Percentiles rank a stretch among this genome's conserved stretches.
Conservation (phyloP, 2,888 invertebrate species). For the Tipula lateralis region DNA sequence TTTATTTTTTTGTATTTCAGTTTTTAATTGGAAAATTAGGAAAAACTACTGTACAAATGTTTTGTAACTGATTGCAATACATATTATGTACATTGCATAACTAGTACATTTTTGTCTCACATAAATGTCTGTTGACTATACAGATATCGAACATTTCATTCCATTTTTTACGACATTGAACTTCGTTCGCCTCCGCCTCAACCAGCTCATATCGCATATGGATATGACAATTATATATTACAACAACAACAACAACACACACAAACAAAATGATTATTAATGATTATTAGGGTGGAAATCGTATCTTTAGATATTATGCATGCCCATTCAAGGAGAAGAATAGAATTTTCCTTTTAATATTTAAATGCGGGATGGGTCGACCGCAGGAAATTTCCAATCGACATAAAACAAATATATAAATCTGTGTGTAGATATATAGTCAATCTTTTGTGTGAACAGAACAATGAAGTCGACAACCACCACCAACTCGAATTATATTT, state of each 20-base stretch:
- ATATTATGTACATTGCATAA: neutral
- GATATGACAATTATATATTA: neutral
- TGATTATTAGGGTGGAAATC: neutral
- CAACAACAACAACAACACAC: neutral
- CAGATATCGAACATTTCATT: neutral
- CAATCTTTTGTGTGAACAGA: neutral
- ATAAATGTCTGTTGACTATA: neutral
- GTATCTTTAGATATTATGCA: neutral
- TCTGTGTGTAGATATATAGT: neutral
- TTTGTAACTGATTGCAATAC: neutral
- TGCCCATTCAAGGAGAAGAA: neutral
- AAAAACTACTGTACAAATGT: neutral
- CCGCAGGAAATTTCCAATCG: neutral
- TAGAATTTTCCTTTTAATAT: neutral
- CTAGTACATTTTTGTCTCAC: neutral
- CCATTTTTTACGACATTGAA: neutral
- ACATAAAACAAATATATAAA: neutral
- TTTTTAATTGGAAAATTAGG: constrained; percentile 2
- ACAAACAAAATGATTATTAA: neutral
- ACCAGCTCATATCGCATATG: neutral
- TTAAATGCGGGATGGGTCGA: neutral
- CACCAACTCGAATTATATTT: neutral
- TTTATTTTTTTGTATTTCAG: neutral
- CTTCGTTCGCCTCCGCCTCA: neutral
- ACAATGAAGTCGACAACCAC: neutral